Evolutionary conservation across 2,797 vertebrate genomes (phyloP).

Genomic region (Brachymystax lenok): DNA sequence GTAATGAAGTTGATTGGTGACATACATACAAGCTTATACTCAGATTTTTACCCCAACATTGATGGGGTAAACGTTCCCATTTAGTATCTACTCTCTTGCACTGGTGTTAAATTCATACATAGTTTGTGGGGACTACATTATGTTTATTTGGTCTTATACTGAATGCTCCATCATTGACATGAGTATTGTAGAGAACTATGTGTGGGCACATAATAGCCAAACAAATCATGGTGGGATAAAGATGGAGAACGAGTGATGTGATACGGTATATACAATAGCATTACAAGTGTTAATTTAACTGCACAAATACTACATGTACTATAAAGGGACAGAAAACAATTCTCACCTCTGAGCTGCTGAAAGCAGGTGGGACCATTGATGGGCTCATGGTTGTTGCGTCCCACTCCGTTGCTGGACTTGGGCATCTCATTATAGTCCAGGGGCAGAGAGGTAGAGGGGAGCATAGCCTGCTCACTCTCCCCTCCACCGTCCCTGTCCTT

Average conservation of each 20-base stretch:
- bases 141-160: not conserved
- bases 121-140: not conserved
- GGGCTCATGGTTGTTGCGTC: constrained; percentile 74
- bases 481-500: constrained; percentile 67
- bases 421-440: constrained; percentile 79
- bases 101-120: not conserved
- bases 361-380: constrained; percentile 86
- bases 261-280: not conserved
- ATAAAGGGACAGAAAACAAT: not conserved
- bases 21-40: too few species aligned
- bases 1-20: too few species aligned
- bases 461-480: constrained; percentile 94
- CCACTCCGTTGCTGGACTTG: constrained; percentile 89
- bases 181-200: not conserved
- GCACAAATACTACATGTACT: not conserved
- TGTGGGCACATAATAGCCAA: not conserved
- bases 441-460: constrained; percentile 72
- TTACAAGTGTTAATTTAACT: not conserved
- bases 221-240: not conserved
- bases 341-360: constrained; percentile 92
- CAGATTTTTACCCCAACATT: too few species aligned
- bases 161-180: not conserved
- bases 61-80: too few species aligned
- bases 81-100: too few species aligned
- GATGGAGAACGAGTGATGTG: not conserved